These are phyloP conservation scores for Hymenochirus boettgeri DNA, from an alignment of 2,113 vertebrate genomes.

Conservation along the genomic window DNA sequence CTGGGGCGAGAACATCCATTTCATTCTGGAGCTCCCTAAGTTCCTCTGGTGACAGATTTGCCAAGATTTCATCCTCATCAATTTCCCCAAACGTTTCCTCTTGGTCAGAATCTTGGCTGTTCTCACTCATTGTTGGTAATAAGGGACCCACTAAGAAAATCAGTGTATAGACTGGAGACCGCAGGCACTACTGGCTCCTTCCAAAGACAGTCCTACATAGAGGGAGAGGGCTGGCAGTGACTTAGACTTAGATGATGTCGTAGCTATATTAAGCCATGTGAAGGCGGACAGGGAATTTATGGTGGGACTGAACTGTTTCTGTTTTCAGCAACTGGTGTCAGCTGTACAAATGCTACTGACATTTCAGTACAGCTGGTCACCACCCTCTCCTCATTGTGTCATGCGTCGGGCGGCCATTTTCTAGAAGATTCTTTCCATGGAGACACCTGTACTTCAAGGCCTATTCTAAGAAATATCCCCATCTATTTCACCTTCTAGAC, in stretches of 20 bases:
- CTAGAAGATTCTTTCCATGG: constrained; percentile 42
- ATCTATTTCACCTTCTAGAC: not conserved
- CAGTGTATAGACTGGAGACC: not conserved
- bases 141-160: not conserved
- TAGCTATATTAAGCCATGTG: constrained; percentile 84
- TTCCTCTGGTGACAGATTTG: constrained; percentile 87
- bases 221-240: constrained; percentile 27
- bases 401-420: constrained; percentile 21
- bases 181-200: not conserved
- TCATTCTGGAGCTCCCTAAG: constrained; percentile 85
- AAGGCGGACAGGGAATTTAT: constrained; percentile 79
- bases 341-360: constrained; percentile 76
- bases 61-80: constrained; percentile 89
- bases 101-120: constrained; percentile 55
- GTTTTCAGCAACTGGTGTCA: constrained; percentile 72
- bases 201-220: constrained; percentile 12
- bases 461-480: not conserved
- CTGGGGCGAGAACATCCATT: constrained; percentile 91
- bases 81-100: constrained; percentile 63
- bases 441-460: not conserved
- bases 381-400: constrained; percentile 32
- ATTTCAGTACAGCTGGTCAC: constrained; percentile 79
- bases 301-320: constrained; percentile 55
- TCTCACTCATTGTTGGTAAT: constrained; percentile 54
- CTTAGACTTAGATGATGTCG: constrained; percentile 46